phyloP scores from a whole-genome alignment of 1,140 invertebrate species.

The Doryteuthis pealeii region DNA sequence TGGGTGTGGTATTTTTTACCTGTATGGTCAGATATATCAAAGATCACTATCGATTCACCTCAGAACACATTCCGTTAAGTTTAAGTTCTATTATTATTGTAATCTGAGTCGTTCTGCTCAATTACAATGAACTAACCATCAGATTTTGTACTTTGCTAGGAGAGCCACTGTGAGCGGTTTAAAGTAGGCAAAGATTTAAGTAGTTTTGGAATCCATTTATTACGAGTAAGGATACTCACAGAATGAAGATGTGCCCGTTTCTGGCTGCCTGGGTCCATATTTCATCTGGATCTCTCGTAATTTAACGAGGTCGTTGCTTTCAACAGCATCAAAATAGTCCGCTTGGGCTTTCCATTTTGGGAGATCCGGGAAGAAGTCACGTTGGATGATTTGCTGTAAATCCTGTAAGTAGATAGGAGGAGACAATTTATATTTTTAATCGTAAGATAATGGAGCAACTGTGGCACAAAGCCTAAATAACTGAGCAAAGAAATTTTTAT shows the following conservation, averaged over 20 bases:
- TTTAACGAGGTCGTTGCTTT: conserved; percentile 84
- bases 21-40: too few species aligned
- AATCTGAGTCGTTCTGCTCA: too few species aligned
- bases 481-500: neutral
- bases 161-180: too few species aligned
- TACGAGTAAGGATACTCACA: conserved; percentile 40
- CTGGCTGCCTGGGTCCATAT: conserved; percentile 72
- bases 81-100: too few species aligned
- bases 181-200: too few species aligned
- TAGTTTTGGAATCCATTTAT: too few species aligned
- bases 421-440: conserved; percentile 14
- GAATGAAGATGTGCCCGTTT: conserved; percentile 44
- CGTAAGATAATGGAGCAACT: neutral
- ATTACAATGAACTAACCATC: too few species aligned
- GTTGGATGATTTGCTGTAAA: conserved; percentile 92
- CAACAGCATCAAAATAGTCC: conserved; percentile 87
- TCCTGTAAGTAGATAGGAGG: conserved; percentile 65
- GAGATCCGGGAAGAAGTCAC: conserved; percentile 96
- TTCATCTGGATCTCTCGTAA: conserved; percentile 84
- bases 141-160: too few species aligned
- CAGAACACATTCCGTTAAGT: too few species aligned
- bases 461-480: conserved; percentile 3
- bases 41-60: too few species aligned
- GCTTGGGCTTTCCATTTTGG: conserved; percentile 90
- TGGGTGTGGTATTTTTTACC: too few species aligned